phyloP scores from a whole-genome alignment of 2,797 vertebrate species.

The Menidia menidia region DNA sequence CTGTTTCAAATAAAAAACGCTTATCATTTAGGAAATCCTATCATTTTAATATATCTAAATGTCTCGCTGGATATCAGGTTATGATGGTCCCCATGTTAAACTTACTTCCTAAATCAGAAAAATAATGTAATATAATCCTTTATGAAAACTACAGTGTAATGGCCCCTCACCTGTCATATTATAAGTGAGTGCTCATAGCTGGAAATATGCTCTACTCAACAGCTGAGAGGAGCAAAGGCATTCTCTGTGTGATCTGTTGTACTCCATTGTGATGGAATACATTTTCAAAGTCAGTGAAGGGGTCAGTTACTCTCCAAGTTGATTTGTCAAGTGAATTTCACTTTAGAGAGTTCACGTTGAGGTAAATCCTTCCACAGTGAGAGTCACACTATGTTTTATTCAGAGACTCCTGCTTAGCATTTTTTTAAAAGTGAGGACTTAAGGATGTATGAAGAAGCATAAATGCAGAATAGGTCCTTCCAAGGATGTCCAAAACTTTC shows the following conservation, averaged over 20 bases:
- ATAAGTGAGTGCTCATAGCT: neutral
- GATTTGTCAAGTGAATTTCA: constrained; percentile 44
- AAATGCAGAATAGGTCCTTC: constrained; percentile 44
- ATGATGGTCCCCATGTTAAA: neutral
- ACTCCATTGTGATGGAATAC: constrained; percentile 32
- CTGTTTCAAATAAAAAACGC: too few relatives aligned
- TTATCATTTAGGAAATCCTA: too few relatives aligned
- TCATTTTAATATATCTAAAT: too few relatives aligned
- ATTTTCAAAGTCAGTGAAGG: constrained; percentile 44
- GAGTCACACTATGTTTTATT: constrained; percentile 69
- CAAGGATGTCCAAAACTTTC: constrained; percentile 28
- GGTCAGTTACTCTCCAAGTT: constrained; percentile 50
- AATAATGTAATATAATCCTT: neutral
- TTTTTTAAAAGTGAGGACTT: constrained; percentile 43
- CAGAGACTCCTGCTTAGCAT: constrained; percentile 46
- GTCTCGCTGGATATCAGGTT: neutral
- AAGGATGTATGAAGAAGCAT: constrained; percentile 37
- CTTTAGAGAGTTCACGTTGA: constrained; percentile 50
- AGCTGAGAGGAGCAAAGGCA: neutral
- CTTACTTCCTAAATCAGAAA: neutral
- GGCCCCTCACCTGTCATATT: neutral
- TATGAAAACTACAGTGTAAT: neutral
- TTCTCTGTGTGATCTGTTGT: constrained; percentile 30
- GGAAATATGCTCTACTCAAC: constrained; percentile 4
- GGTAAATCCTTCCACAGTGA: constrained; percentile 42